These are phyloP conservation scores for Ellobius talpinus DNA, from an alignment of 2,113 vertebrate genomes.

Conservation along the genomic window DNA sequence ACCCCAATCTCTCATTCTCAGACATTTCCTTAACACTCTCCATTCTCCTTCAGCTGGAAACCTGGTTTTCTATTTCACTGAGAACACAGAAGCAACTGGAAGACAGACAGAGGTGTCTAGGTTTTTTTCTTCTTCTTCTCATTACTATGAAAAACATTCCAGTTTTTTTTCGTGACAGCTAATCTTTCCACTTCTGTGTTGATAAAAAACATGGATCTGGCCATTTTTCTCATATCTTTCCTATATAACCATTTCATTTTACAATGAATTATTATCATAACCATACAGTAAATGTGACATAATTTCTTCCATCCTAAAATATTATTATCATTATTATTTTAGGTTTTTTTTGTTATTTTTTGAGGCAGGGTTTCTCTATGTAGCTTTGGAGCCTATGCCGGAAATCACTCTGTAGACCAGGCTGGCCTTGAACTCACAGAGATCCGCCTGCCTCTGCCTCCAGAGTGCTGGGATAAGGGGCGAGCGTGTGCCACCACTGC, in stretches of 20 bases:
- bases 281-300: background rate
- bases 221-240: conserved; percentile 32
- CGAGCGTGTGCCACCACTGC: no score
- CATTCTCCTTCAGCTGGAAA: conserved; percentile 24
- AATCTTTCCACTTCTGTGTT: background rate
- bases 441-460: no score
- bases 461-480: no score
- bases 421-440: no score
- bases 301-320: conserved; percentile 23
- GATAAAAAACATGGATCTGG: background rate
- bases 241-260: conserved; percentile 20
- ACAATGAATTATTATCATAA: conserved; percentile 3
- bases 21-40: conserved; percentile 30
- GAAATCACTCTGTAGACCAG: no score
- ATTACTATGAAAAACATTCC: background rate
- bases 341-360: no score
- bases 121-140: background rate
- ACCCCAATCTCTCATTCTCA: background rate
- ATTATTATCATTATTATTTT: background rate
- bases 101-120: background rate
- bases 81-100: conserved; percentile 28
- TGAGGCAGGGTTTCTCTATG: no score
- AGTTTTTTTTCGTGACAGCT: conserved; percentile 48
- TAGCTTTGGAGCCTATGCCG: no score
- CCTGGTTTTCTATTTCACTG: conserved; percentile 1